Evolutionary conservation across 2,113 vertebrate species (phyloP).

Genomic region (Heptranchias perlo): DNA sequence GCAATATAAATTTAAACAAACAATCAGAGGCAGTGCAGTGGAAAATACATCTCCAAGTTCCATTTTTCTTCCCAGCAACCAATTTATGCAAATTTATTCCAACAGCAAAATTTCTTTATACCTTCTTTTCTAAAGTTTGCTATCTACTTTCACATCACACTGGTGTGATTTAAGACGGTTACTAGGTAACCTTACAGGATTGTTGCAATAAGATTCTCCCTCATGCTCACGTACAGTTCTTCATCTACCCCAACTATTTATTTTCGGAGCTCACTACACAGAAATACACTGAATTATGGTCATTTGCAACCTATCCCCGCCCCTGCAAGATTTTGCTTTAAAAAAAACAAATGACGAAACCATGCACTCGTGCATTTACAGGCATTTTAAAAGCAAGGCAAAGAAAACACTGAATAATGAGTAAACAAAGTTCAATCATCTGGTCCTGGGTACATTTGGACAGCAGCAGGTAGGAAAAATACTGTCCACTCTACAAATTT

Average conservation of each 20-base stretch:
- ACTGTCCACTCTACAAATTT: not conserved
- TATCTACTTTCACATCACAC: not conserved
- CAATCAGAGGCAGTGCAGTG: not conserved
- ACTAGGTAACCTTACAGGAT: not conserved
- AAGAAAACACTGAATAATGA: not conserved
- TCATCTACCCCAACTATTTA: not conserved
- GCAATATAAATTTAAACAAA: not conserved
- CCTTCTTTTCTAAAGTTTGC: not conserved
- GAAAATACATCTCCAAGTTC: not conserved
- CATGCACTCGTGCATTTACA: no score
- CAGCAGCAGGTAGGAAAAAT: not conserved
- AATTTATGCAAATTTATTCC: conserved; percentile 15
- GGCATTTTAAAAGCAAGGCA: not conserved
- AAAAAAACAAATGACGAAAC: not conserved
- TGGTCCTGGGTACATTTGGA: not conserved
- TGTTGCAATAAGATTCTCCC: not conserved
- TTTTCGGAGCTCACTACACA: not conserved
- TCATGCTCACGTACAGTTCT: not conserved
- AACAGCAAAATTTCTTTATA: not conserved
- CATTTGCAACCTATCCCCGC: not conserved
- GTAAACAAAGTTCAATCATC: not conserved
- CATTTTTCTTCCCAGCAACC: not conserved
- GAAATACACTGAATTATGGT: not conserved
- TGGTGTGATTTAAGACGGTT: not conserved
- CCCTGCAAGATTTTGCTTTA: not conserved